Evolutionary conservation across 2,888 invertebrate genomes (phyloP), one percentile per base, ranked within the genome.

Genomic region (Euspilapteryx auroguttella): DNA sequence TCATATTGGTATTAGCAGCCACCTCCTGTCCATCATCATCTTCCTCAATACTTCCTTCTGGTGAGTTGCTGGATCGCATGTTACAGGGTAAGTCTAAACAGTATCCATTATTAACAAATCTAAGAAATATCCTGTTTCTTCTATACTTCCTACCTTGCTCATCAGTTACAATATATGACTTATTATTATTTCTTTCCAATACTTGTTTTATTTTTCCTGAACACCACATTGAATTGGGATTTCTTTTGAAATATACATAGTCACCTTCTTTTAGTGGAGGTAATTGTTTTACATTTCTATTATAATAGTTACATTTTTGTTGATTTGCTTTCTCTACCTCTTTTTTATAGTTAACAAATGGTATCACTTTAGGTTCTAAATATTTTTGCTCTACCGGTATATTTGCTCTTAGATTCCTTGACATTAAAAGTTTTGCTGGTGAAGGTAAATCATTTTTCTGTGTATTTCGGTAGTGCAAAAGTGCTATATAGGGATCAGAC

Each of bases 401-500:
- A 14, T 29, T 35, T 22, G 37, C 33, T 35, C 37, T 35, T 20
- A 44, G 30, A 24, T 31, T 44, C 31, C 43, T 34, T 12, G 40
- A 43, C 40, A 42, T 41, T 21, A 40, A 31, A 11, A 42, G 12
- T 21, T 34, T 28, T 21, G 34, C 34, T 7, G 41, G 41, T 21
- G 40, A 35, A 24, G 40, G 40, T 32, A 41, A 32, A 25, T 37
- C 30, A 13, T 32, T 27, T 30, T 43, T 44, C 7, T 40, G 36
- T 20, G 43, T 44, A 38, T 36, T 26, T 34, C 32, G 25, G 23
- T 34, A 32, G 20, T 32, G 29, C 23, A 34, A 27, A 15, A 34
- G 29, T 1, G 28, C 39, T 27, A 40, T 22, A 31, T 40, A 40
- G n/a, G 35, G 39, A 35, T 41, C 41, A 15, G 37, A 22, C 8